Conservation (phyloP, 2,113 vertebrate species). For the Pygoscelis adeliae region DNA sequence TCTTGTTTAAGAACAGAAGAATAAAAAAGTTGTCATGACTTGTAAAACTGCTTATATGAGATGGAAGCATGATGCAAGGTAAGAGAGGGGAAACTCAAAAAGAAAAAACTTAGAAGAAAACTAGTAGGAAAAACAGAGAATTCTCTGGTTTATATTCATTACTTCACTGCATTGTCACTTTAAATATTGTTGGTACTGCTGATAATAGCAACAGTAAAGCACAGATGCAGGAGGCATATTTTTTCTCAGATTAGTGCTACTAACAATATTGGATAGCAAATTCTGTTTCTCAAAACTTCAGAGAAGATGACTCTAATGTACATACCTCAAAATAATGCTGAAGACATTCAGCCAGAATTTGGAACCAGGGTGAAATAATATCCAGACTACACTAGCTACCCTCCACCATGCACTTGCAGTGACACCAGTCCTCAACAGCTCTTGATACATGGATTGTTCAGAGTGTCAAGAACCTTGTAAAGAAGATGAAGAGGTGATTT, state of each 20-base stretch:
- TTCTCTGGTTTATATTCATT: not conserved
- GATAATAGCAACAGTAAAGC: not conserved
- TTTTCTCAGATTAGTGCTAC: not conserved
- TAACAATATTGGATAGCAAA: not conserved
- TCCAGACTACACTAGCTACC: not conserved
- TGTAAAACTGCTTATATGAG: not conserved
- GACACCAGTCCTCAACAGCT: not conserved
- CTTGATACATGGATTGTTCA: not conserved
- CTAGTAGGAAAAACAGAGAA: not conserved
- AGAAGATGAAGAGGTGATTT: not conserved
- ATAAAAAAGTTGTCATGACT: not conserved
- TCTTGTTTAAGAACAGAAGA: not conserved
- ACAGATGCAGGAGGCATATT: fast-evolving
- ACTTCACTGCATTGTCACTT: not conserved
- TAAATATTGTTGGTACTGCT: not conserved
- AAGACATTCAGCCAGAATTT: not conserved
- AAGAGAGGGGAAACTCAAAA: not conserved
- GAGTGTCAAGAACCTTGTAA: not conserved
- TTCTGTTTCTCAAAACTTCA: not conserved
- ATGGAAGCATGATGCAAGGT: not conserved
- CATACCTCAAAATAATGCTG: not conserved
- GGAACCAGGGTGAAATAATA: not conserved
- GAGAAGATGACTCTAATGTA: not conserved
- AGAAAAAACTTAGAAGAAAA: not conserved
- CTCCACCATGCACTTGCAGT: not conserved